Conservation (phyloP, 2,797 vertebrate genomes). For the Pteronotus mesoamericanus region DNA sequence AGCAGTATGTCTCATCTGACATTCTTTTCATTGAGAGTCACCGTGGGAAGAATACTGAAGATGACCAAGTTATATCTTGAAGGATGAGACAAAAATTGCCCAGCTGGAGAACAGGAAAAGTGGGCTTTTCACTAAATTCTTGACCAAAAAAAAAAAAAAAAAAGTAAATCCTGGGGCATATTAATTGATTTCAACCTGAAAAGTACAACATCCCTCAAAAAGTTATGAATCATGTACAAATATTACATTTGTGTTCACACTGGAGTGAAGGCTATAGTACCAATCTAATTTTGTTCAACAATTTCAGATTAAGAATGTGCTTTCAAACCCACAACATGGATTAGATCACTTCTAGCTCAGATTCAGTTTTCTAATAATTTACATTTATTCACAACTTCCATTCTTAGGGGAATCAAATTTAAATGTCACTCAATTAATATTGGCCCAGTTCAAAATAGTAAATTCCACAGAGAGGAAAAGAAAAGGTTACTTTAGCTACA, state of each 20-base stretch:
- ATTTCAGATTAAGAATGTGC: constrained; percentile 58
- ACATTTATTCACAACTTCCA: constrained; percentile 23
- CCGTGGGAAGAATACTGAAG: background rate
- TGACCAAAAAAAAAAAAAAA: background rate
- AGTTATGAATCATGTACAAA: constrained; percentile 27
- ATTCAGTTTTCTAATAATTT: constrained; percentile 51
- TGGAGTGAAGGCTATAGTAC: background rate
- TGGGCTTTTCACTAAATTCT: background rate
- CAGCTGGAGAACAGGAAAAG: background rate
- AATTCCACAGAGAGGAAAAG: constrained; percentile 46
- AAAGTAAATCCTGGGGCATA: background rate
- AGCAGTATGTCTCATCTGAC: background rate
- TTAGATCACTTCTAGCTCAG: constrained; percentile 25
- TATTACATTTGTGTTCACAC: constrained; percentile 19
- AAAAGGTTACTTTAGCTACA: constrained; percentile 44
- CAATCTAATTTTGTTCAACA: constrained; percentile 44
- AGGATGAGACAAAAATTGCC: background rate
- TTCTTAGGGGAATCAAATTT: constrained; percentile 28
- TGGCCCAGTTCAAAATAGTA: constrained; percentile 23
- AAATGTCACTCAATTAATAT: constrained; percentile 50
- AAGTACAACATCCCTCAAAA: constrained; percentile 34
- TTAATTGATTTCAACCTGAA: constrained; percentile 34
- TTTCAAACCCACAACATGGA: constrained; percentile 39
- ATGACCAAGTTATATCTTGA: background rate
- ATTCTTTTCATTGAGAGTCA: background rate